Base-by-base conservation (phyloP, 92 coral and sea anemone genomes). In the Heliopora coerulea region DNA sequence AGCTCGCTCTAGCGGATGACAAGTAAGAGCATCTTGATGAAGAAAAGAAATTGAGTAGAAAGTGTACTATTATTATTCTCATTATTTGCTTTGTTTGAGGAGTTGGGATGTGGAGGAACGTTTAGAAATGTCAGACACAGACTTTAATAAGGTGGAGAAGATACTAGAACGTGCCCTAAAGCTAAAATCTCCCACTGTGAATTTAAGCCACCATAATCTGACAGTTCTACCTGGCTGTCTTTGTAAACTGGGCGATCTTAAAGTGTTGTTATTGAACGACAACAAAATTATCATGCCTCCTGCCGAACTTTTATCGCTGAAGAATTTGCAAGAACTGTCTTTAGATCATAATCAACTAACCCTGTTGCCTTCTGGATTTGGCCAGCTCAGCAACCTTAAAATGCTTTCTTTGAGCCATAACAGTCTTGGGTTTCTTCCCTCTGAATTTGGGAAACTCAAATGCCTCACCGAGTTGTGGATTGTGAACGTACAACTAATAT, bases 271-370 rank as follows among this genome's bases (percentile, higher is more conserved):
- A 67, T 58, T 95, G 72, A 95, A 95, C 66, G 78, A 95, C 64
- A 95, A 95, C 74, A 75, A 86, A 19, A 95, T 95, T 17, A 95
- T 95, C 0, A 95, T 95, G 99, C 99, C 99, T 62, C 99, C 96
- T 1, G 77, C 74, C 65, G 99, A 95, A 68, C 89, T 95, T 11
- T 84, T 95, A 8, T 72, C 84, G 28, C 70, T 95, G 28, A 82
- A 84, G 67, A 88, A 80, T 28, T 87, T 95, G 17, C 87, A 81
- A 65, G 96, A 87, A 62, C 79, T 95, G 34, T 54, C 80, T 0
- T 74, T 95, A 72, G 99, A 95, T 64, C 96, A 90, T 42, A 95
- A 95, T 61, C 99, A 95, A 78, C 83, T 95, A 62, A 95, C 99
- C 5, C 56, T 95, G 56, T 74, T 95, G 40, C 99, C 99, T 24